These are phyloP conservation scores for Apostichopus leukothele DNA, from an alignment of 53 echinoderm and acorn worm genomes.

Conservation along the genomic window DNA sequence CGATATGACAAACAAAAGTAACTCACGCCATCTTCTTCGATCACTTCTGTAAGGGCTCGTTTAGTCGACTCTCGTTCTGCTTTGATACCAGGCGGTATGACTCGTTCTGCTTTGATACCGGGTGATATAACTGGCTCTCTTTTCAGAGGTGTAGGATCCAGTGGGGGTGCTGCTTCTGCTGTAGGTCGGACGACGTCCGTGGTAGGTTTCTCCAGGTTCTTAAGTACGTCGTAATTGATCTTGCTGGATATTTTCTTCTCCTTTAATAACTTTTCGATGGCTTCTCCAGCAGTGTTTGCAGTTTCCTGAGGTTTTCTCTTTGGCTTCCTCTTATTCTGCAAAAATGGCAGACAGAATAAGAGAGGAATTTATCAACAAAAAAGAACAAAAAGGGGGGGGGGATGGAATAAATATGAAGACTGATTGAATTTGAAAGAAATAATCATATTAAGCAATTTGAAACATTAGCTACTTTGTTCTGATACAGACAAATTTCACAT, in stretches of 20 bases:
- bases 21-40: background rate
- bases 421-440: too few relatives aligned
- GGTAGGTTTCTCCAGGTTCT: conserved; percentile 72
- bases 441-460: too few relatives aligned
- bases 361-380: background rate
- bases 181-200: background rate
- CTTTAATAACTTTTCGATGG: conserved; percentile 88
- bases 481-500: too few relatives aligned
- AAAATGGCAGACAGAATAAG: too few relatives aligned
- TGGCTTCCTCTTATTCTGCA: conserved; percentile 66
- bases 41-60: background rate
- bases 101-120: background rate
- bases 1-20: background rate
- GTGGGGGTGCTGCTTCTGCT: background rate
- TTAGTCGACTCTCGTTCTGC: background rate
- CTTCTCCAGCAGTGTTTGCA: conserved; percentile 94
- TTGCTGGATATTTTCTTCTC: conserved; percentile 98
- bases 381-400: background rate
- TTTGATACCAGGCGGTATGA: background rate
- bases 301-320: conserved; percentile 72
- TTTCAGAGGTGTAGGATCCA: background rate
- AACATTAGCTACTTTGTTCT: too few relatives aligned
- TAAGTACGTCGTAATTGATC: conserved; percentile 93
- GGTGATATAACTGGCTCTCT: background rate
- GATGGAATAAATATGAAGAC: too few relatives aligned